Evolutionary conservation across 2,797 vertebrate genomes (phyloP), one percentile per base, ranked within the genome.

Genomic region (Oryzias sinensis): DNA sequence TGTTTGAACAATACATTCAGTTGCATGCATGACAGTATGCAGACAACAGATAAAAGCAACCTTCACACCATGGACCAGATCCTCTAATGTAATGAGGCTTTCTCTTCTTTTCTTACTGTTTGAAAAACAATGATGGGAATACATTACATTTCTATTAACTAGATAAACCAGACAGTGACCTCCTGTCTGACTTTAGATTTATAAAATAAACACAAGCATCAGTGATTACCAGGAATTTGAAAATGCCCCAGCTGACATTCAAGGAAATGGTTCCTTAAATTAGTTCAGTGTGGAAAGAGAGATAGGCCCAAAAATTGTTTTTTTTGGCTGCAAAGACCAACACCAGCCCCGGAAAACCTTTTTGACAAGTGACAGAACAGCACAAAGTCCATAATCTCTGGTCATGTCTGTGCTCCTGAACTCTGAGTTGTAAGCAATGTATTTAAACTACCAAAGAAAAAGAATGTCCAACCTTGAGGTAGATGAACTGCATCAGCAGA

Each of bases 31-130:
- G 16, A 4, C 69, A 55, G 68, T 49, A 69, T 68, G 58, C 13
- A 7, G 9, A 8, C 46, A 17, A 44, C 37, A 50, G 1, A 2
- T 4, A 9, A 16, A 5, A 44, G 18, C 8, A 6, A 68, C 16
- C 22, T 24, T 16, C n/a, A 47, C 7, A 24, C 43, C 41, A 3
- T 44, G 61, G 53, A 24, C 18, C 42, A 59, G 22, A 52, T 41
- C 8, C 18, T 57, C 25, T 0, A 41, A 17, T 52, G 7, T 43
- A 3, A 2, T 15, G 0, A 16, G 42, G 66, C n/a, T 75, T 77
- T 71, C 59, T 65, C 20, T 16, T 50, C 42, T 74, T 79, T 62
- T 60, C 53, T 13, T 37, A 13, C 33, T 59, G 56, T 69, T 14
- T 2, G 24, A 44, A 61, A 4, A 33, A 49, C 37, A 8, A 53